phyloP scores from a whole-genome alignment of 2,888 invertebrate genomes.

The Cantharis rufa region DNA sequence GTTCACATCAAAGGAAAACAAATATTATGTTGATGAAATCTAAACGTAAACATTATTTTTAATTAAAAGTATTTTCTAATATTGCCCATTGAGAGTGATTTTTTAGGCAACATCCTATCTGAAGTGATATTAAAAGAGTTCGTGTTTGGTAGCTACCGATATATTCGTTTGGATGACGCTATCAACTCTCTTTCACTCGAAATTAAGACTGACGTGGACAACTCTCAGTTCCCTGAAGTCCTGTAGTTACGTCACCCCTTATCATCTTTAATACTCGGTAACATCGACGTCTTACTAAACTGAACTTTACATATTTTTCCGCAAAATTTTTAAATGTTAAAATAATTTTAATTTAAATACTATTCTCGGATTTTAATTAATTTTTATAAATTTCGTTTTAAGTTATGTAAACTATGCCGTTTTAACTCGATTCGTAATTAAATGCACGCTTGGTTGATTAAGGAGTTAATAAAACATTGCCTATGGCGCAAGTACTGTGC shows the following conservation, averaged over 20 bases:
- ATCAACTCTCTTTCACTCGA: slow-evolving; percentile 22
- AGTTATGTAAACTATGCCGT: slow-evolving; percentile 6
- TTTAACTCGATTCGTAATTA: slow-evolving; percentile 17
- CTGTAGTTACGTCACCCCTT: slow-evolving; percentile 30
- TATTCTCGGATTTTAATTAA: background rate
- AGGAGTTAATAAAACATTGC: slow-evolving; percentile 15
- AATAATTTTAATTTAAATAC: too few relatives aligned
- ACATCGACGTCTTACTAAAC: slow-evolving; percentile 1
- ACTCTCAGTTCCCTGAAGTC: slow-evolving; percentile 33
- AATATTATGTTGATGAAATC: background rate
- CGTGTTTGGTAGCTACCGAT: slow-evolving; percentile 21
- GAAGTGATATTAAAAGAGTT: background rate
- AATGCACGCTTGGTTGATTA: slow-evolving; percentile 15
- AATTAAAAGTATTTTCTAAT: background rate
- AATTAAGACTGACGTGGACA: slow-evolving; percentile 32
- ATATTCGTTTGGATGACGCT: slow-evolving; percentile 22
- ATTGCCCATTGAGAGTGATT: background rate
- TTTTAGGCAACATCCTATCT: background rate
- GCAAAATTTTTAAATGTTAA: too few relatives aligned
- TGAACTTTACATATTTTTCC: slow-evolving; percentile 7
- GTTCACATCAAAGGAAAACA: background rate
- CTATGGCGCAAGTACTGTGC: background rate
- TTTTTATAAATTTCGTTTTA: background rate
- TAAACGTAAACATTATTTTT: background rate
- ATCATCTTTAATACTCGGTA: slow-evolving; percentile 25